These are phyloP conservation scores for Genyomyrus donnyi DNA, from an alignment of 2,113 vertebrate species.

Conservation along the genomic window DNA sequence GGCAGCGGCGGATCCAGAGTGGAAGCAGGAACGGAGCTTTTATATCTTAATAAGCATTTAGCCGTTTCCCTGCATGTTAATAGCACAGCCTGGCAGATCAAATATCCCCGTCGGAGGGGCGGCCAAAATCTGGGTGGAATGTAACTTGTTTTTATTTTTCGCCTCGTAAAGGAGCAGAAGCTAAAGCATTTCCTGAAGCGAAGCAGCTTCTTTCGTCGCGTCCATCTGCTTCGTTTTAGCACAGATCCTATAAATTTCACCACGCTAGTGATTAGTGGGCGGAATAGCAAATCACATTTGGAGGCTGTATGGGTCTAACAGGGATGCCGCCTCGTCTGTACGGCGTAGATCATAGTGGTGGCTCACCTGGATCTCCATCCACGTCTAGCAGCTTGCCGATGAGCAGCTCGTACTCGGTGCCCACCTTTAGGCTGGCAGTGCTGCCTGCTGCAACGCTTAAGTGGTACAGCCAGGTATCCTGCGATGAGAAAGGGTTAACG, in stretches of 20 bases:
- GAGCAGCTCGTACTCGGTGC: slow-evolving; percentile 72
- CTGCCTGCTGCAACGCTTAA: slow-evolving; percentile 71
- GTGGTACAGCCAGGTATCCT: slow-evolving; percentile 84
- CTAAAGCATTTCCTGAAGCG: neutral
- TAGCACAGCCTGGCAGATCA: neutral
- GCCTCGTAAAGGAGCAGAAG: neutral
- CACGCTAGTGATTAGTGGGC: neutral
- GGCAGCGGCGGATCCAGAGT: neutral
- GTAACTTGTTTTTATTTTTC: neutral
- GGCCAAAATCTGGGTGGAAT: neutral
- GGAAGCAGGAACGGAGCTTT: neutral
- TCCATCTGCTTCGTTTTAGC: neutral
- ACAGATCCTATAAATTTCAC: neutral
- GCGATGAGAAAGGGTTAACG: neutral
- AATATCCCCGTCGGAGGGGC: neutral
- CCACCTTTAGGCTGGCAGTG: slow-evolving; percentile 65
- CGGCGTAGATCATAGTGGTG: neutral
- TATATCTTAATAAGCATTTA: neutral
- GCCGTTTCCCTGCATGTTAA: neutral
- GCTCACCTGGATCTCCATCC: slow-evolving; percentile 75
- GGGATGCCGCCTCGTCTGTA: too few species aligned
- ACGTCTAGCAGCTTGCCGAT: slow-evolving; percentile 74
- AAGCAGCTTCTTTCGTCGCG: neutral
- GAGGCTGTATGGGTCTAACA: neutral
- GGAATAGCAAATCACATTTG: neutral